phyloP scores from a whole-genome alignment of 2,113 vertebrate genomes.

The mouse (Mus musculus) region DNA sequence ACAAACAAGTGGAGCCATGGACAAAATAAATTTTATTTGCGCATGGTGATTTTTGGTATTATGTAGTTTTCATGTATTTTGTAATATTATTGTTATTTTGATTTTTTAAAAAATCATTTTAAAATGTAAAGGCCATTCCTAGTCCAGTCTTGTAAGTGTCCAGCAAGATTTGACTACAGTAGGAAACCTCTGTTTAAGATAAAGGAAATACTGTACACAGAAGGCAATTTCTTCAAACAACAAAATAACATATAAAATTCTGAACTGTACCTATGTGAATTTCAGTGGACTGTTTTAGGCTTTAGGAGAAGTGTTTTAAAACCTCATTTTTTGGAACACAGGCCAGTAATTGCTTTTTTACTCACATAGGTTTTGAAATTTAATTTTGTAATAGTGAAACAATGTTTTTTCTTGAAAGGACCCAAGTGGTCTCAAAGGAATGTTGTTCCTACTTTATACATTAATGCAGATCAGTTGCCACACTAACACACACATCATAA shows the following conservation, averaged over 20 bases:
- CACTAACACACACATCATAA: constrained; percentile 68
- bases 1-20: background rate
- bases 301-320: constrained; percentile 61
- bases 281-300: constrained; percentile 18
- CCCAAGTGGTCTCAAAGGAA: constrained; percentile 59
- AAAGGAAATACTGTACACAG: constrained; percentile 9
- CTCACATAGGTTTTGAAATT: constrained; percentile 57
- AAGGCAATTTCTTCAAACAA: constrained; percentile 28
- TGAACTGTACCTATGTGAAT: background rate
- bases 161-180: background rate
- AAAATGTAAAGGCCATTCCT: constrained; percentile 11
- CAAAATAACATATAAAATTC: background rate
- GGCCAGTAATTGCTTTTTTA: constrained; percentile 61
- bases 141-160: background rate
- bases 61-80: background rate
- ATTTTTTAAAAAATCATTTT: constrained; percentile 20
- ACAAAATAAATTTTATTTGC: constrained; percentile 42
- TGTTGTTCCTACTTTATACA: constrained; percentile 49
- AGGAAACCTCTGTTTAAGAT: constrained; percentile 32
- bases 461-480: constrained; percentile 70
- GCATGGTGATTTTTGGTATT: constrained; percentile 19
- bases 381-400: constrained; percentile 52
- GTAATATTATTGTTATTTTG: constrained; percentile 29
- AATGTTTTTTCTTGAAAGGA: constrained; percentile 66
- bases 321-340: constrained; percentile 32